These are phyloP conservation scores for Rhea pennata DNA, from an alignment of 2,113 vertebrate genomes.

Conservation along the genomic window DNA sequence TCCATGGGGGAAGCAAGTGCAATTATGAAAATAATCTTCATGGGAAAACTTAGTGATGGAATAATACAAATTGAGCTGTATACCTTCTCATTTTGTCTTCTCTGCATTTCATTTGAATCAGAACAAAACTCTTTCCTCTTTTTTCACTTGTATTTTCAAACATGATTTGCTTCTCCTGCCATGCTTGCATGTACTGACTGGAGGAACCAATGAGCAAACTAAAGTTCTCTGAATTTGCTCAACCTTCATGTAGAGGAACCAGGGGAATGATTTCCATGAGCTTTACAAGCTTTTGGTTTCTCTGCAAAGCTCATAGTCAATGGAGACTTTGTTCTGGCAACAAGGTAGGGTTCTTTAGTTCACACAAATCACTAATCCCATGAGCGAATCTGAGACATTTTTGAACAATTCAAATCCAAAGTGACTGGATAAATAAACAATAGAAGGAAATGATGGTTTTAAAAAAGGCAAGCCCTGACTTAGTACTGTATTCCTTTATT, in stretches of 20 bases:
- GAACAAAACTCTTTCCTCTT: conserved; percentile 55
- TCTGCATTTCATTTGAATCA: conserved; percentile 44
- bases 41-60: neutral
- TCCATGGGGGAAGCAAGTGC: neutral
- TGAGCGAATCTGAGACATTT: neutral
- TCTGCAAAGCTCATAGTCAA: neutral
- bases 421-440: neutral
- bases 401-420: neutral
- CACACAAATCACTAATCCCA: neutral
- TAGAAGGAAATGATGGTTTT: neutral
- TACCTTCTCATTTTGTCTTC: conserved; percentile 24
- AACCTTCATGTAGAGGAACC: neutral
- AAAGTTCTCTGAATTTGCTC: neutral
- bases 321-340: neutral
- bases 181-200: conserved; percentile 54
- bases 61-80: neutral
- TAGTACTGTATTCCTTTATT: neutral
- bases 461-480: neutral
- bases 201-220: conserved; percentile 56
- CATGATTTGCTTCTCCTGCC: conserved; percentile 27
- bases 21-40: neutral
- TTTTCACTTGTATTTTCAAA: conserved; percentile 39
- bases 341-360: neutral
- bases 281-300: neutral
- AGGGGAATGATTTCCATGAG: neutral